These are phyloP conservation scores for Eubasilissa splendida DNA, from an alignment of 2,888 invertebrate genomes.

Conservation along the genomic window DNA sequence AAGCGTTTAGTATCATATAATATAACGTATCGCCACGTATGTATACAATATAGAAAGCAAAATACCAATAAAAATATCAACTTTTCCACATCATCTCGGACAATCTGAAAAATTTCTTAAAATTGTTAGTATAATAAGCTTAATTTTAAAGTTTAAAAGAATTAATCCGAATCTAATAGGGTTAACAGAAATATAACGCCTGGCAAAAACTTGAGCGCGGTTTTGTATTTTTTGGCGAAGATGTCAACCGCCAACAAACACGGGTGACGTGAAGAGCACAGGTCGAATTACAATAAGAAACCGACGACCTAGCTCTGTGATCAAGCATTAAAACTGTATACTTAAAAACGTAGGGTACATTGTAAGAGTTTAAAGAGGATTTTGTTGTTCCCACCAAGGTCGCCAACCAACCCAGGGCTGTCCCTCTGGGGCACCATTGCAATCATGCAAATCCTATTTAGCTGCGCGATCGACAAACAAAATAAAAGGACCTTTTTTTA, in stretches of 20 bases:
- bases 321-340: not conserved
- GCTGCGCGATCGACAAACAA: conserved; percentile 27
- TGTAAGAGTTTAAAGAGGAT: not conserved
- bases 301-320: not conserved
- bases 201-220: no score
- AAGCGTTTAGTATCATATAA: no score
- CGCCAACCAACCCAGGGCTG: not conserved
- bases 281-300: not conserved
- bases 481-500: conserved; percentile 20
- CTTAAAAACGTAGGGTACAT: not conserved
- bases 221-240: no score
- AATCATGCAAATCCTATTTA: conserved; percentile 42
- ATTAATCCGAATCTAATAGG: no score
- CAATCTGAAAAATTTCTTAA: no score
- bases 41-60: no score
- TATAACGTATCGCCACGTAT: no score
- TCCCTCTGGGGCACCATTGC: conserved; percentile 22
- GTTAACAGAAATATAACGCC: no score
- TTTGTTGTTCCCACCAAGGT: not conserved
- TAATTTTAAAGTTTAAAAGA: no score
- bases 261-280: not conserved
- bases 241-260: not conserved
- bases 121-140: no score
- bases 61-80: no score
- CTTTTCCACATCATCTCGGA: no score